Conservation (phyloP, 2,113 vertebrate species). For the Morone chrysops region DNA sequence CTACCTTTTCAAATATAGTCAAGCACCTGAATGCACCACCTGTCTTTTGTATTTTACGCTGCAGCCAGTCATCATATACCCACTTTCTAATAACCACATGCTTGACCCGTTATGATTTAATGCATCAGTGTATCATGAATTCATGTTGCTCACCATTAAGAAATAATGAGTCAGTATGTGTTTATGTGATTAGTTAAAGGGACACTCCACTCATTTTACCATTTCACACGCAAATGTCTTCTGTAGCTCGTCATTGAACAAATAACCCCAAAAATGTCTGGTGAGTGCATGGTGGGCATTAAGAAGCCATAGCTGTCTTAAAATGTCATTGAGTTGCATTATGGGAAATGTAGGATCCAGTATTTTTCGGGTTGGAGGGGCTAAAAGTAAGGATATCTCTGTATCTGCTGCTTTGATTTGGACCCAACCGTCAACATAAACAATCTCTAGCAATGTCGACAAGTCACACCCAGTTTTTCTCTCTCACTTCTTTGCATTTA, state of each 20-base stretch:
- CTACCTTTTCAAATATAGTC: neutral
- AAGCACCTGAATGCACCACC: slow-evolving; percentile 29
- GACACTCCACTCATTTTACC: neutral
- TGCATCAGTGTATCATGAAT: neutral
- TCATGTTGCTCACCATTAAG: neutral
- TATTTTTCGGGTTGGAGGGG: neutral
- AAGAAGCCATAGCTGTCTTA: neutral
- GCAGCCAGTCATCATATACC: neutral
- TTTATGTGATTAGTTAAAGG: neutral
- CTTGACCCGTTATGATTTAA: neutral
- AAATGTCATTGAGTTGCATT: neutral
- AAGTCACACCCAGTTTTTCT: too few species aligned
- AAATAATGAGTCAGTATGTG: neutral
- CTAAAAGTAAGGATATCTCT: neutral
- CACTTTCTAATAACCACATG: too few species aligned
- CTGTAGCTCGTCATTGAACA: neutral
- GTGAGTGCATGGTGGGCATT: too few species aligned
- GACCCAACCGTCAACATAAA: neutral
- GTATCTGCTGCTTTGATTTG: neutral
- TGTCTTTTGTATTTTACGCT: neutral
- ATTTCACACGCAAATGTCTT: neutral
- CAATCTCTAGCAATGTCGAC: neutral
- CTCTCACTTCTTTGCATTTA: neutral
- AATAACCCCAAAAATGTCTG: neutral
- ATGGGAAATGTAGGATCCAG: neutral